phyloP scores from a whole-genome alignment of 23 tunicate genomes.

The Ciona savignyi region DNA sequence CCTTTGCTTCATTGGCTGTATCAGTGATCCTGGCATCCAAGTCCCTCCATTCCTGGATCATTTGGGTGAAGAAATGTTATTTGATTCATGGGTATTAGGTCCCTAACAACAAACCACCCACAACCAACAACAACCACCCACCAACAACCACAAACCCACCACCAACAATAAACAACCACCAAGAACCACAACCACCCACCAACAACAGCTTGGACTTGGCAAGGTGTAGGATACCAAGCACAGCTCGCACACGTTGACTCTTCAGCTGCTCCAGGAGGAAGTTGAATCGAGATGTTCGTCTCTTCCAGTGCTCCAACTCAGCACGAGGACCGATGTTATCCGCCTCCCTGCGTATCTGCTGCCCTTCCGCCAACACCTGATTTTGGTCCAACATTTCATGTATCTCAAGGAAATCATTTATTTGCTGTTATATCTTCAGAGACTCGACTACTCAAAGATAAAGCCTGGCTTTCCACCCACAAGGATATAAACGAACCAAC shows the following conservation, averaged over 20 bases:
- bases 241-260: constrained; percentile 58
- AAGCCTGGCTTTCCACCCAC: too few relatives aligned
- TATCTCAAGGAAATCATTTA: background rate
- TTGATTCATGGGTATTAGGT: too few relatives aligned
- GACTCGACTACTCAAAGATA: too few relatives aligned
- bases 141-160: too few relatives aligned
- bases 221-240: constrained; percentile 61
- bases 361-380: constrained; percentile 91
- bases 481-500: too few relatives aligned
- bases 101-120: constrained; percentile 26
- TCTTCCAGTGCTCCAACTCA: constrained; percentile 94
- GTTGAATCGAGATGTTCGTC: constrained; percentile 74
- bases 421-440: too few relatives aligned
- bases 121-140: constrained; percentile 55
- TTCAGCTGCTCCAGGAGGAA: constrained; percentile 80
- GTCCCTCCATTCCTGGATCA: constrained; percentile 66
- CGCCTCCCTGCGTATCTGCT: constrained; percentile 84
- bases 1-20: constrained; percentile 87
- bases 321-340: constrained; percentile 95
- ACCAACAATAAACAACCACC: too few relatives aligned
- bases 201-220: constrained; percentile 81
- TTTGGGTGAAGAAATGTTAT: background rate
- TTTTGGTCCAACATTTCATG: background rate
- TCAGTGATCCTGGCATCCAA: constrained; percentile 75
- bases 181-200: constrained; percentile 44